A percentile compares a stretch with the other conserved stretches of the same genome.
phyloP scores from a whole-genome alignment of 2,113 vertebrate species.

The Peromyscus leucopus region DNA sequence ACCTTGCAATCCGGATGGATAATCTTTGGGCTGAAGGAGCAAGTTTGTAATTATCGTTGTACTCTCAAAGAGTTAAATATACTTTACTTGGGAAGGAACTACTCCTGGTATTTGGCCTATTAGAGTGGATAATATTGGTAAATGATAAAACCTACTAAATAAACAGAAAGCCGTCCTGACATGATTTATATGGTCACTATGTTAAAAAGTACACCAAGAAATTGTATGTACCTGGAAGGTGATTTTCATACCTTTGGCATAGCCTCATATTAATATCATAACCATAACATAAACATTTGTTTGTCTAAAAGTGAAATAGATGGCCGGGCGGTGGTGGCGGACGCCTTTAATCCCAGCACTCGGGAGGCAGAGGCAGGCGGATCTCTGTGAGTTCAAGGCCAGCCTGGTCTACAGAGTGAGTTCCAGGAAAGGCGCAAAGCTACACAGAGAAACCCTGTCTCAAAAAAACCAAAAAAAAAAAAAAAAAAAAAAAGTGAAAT shows the following conservation, averaged over 20 bases:
- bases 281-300: conserved; percentile 46
- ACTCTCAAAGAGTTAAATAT: conserved; percentile 65
- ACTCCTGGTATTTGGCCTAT: conserved; percentile 55
- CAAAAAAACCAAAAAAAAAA: no score
- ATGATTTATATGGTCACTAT: conserved; percentile 56
- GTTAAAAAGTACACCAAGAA: conserved; percentile 43
- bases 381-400: no score
- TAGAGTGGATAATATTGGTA: conserved; percentile 43
- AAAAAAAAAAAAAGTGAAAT: conserved; percentile 63
- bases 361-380: no score
- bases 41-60: conserved; percentile 66
- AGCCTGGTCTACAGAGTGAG: no score
- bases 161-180: conserved; percentile 67
- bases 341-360: no score
- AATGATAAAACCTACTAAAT: conserved; percentile 60
- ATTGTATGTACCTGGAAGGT: conserved; percentile 42
- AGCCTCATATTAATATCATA: conserved; percentile 55
- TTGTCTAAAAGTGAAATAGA: conserved; percentile 59
- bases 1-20: conserved; percentile 12
- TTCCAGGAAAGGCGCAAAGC: no score
- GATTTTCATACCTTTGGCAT: conserved; percentile 62
- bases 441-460: no score
- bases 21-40: conserved; percentile 60
- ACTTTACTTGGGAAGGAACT: conserved; percentile 66
- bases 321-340: no score